phyloP scores from a whole-genome alignment of 1,140 invertebrate species.

The Holcopasites calliopsidis region DNA sequence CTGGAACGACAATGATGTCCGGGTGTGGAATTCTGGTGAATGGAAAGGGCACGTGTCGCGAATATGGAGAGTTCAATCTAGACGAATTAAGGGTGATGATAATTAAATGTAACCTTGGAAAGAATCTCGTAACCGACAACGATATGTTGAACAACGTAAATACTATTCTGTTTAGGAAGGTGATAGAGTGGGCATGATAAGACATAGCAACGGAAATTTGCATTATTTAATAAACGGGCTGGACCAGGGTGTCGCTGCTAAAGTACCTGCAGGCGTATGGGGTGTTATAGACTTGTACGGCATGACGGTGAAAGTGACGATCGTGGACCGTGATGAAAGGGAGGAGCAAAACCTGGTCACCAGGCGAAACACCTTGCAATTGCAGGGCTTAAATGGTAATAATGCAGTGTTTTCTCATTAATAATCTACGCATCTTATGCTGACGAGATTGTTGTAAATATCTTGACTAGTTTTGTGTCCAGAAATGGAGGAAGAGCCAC shows the following conservation, averaged over 20 bases:
- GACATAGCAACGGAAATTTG: constrained; percentile 89
- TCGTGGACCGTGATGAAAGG: constrained; percentile 89
- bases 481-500: constrained; percentile 78
- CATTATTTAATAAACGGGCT: constrained; percentile 97
- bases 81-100: constrained; percentile 90
- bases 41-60: constrained; percentile 93
- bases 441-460: background rate
- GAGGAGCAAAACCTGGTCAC: constrained; percentile 89
- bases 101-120: constrained; percentile 33
- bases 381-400: constrained; percentile 76
- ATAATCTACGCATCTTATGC: background rate
- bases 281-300: constrained; percentile 97
- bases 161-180: constrained; percentile 84
- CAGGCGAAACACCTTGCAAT: constrained; percentile 83
- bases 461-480: constrained; percentile 24
- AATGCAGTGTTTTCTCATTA: background rate
- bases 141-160: background rate
- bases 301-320: constrained; percentile 96
- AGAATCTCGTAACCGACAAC: background rate
- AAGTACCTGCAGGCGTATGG: constrained; percentile 89
- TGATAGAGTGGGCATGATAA: constrained; percentile 93
- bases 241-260: constrained; percentile 94
- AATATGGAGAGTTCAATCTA: constrained; percentile 96
- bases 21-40: constrained; percentile 96
- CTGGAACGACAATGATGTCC: constrained; percentile 98